Conservation (phyloP, 2,797 vertebrate genomes). For the Pelobates cultripes region DNA sequence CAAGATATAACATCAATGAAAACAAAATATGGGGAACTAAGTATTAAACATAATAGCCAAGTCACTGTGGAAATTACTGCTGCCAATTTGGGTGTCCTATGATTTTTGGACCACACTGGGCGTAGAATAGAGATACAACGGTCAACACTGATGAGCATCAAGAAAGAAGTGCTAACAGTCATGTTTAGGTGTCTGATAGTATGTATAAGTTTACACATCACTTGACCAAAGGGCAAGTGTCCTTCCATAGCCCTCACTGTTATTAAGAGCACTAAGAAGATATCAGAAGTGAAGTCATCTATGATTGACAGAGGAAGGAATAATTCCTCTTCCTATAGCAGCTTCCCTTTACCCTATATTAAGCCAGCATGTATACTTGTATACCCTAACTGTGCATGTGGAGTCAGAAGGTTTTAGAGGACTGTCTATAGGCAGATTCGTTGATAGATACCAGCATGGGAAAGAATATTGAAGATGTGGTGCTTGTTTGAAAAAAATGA, state of each 20-base stretch:
- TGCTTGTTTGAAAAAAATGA: no score
- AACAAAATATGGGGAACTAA: slow-evolving; percentile 5
- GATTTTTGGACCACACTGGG: slow-evolving; percentile 35
- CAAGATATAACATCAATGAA: not conserved
- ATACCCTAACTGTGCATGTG: no score
- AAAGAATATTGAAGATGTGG: no score
- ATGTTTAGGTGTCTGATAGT: slow-evolving; percentile 16
- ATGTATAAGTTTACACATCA: not conserved
- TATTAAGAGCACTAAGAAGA: not conserved
- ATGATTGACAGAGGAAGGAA: no score
- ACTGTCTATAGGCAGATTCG: no score
- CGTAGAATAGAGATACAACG: slow-evolving; percentile 38
- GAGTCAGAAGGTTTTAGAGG: no score
- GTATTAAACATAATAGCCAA: slow-evolving; percentile 10
- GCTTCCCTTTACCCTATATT: no score
- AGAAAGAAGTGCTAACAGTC: slow-evolving; percentile 30
- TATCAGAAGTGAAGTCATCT: slow-evolving; percentile 7
- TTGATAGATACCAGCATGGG: no score
- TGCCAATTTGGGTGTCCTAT: slow-evolving; percentile 6
- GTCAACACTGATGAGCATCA: slow-evolving; percentile 41
- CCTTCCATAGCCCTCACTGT: not conserved
- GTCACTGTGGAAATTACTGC: not conserved
- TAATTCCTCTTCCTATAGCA: no score
- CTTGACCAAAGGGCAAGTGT: not conserved
- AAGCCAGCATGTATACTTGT: no score